Base-by-base conservation (phyloP, 1,140 invertebrate species). In the Liolophura sinensis region DNA sequence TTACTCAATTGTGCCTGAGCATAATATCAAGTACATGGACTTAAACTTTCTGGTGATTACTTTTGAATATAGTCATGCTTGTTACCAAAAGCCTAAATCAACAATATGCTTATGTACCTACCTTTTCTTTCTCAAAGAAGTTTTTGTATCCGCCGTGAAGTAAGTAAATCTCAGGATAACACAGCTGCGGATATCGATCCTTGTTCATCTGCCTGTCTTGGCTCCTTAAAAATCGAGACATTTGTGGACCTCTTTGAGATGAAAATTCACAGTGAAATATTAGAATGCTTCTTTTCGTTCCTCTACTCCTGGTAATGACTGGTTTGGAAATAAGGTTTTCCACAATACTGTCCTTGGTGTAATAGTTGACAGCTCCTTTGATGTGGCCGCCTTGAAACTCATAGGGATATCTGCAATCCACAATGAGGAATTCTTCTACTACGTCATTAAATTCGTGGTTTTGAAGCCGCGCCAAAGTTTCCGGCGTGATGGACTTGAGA, bases 261-360 rank as follows among this genome's bases (percentile, higher is more conserved):
- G 96, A 98, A 85, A 98, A 99, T 85, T 99, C 97, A 84, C 97
- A 99, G 81, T 99, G 97, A 80, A 99, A 99, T 31, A 99, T 91
- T 20, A 99, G 83, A 57, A 98, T 91, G 54, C 3, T 40, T 40
- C 91, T 84, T 68, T 90, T 91, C 47, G 78, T 77, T n/a, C 81
- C 78, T 6, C 74, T 60, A 48, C 73, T 62, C 20, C 75, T 64
- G 72, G 78, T 70, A 77, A 73, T 76, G 71, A 76, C 74, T 69
- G 86, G 79, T 61, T 83, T 82, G 47, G 87, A 82, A 1, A 92
- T 78, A 20, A 94, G 88, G 57, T 89, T 87, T 69, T 89, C 83
- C 48, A 89, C 78, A 16, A 95, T 87, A 69, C 89, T 87, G 1
- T 93, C 90, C 73, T 90, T 90, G 0, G 90, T 93, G 81, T 91